Evolutionary conservation across 1,140 invertebrate species (phyloP).

Genomic region (Bradysia coprophila): DNA sequence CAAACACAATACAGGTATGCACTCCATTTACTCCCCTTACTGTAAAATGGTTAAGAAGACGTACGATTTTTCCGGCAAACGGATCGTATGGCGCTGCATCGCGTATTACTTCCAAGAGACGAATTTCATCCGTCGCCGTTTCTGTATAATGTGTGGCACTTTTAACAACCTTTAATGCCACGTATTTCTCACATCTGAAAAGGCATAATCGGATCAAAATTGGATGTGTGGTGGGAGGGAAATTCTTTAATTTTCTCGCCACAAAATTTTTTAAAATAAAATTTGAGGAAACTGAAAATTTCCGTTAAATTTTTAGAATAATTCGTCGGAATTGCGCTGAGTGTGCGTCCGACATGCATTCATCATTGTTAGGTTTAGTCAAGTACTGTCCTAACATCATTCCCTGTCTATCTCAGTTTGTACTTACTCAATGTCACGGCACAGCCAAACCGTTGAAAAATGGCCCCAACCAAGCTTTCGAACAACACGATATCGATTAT

Average conservation of each 20-base stretch:
- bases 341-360: too few relatives aligned
- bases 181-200: slow-evolving; percentile 67
- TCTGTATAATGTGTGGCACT: slow-evolving; percentile 96
- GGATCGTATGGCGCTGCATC: slow-evolving; percentile 77
- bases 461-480: slow-evolving; percentile 97
- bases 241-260: too few relatives aligned
- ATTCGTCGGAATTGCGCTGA: too few relatives aligned
- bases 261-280: too few relatives aligned
- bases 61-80: slow-evolving; percentile 85
- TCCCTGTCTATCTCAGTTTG: not conserved
- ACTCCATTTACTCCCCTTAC: slow-evolving; percentile 92
- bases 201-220: not conserved
- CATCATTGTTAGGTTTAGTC: too few relatives aligned
- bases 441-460: slow-evolving; percentile 96
- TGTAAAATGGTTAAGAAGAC: slow-evolving; percentile 95
- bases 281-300: too few relatives aligned
- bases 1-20: slow-evolving; percentile 95
- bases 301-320: too few relatives aligned
- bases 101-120: slow-evolving; percentile 82
- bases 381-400: too few relatives aligned
- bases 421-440: slow-evolving; percentile 60
- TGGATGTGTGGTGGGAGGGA: not conserved
- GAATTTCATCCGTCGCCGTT: slow-evolving; percentile 96
- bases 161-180: slow-evolving; percentile 98
- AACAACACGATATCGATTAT: slow-evolving; percentile 85